A percentile compares a stretch with the other conserved stretches of the same genome.
phyloP scores from a whole-genome alignment of 2,888 invertebrate genomes.

The Lymantria monacha region DNA sequence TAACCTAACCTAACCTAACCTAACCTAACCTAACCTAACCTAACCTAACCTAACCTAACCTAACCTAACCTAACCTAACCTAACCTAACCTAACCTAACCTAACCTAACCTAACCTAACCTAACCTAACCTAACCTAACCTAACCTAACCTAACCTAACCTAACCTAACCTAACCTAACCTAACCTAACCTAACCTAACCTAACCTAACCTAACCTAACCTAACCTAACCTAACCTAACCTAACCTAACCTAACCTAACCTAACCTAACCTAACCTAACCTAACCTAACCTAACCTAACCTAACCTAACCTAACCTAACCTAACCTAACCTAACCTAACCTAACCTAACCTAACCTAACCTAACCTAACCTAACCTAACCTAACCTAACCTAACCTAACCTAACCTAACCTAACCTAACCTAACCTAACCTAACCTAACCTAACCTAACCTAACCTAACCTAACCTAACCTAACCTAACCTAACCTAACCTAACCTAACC shows the following conservation, averaged over 20 bases:
- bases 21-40: slow-evolving; percentile 3
- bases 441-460: slow-evolving; percentile 10
- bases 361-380: slow-evolving; percentile 13
- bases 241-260: slow-evolving; percentile 3
- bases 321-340: slow-evolving; percentile 3
- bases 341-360: slow-evolving; percentile 13
- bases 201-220: slow-evolving; percentile 17
- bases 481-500: slow-evolving; percentile 5
- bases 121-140: slow-evolving; percentile 15
- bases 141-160: slow-evolving; percentile 10
- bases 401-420: slow-evolving; percentile 4
- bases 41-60: slow-evolving; percentile 13
- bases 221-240: slow-evolving; percentile 6
- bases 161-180: slow-evolving; percentile 2
- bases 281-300: slow-evolving; percentile 16
- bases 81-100: not conserved
- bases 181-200: slow-evolving; percentile 5
- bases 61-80: slow-evolving; percentile 13
- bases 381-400: not conserved
- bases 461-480: slow-evolving; percentile 2
- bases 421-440: slow-evolving; percentile 15
- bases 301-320: slow-evolving; percentile 3
- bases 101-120: slow-evolving; percentile 4
- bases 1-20: slow-evolving; percentile 3
- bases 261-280: slow-evolving; percentile 9